Percentiles rank a stretch among this genome's conserved stretches.
phyloP scores from a whole-genome alignment of 2,888 invertebrate genomes.

The Hoplodrina blanda region DNA sequence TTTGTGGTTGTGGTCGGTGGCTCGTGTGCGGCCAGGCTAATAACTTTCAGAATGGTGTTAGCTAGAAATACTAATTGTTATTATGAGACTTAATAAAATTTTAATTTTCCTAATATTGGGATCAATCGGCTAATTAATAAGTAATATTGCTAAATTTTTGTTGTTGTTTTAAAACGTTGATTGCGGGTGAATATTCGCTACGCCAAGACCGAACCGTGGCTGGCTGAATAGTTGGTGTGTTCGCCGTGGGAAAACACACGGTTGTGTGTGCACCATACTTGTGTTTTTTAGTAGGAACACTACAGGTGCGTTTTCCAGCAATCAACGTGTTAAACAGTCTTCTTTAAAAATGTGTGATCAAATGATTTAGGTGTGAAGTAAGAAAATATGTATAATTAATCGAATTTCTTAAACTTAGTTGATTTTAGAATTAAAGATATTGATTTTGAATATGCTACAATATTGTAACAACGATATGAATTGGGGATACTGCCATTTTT shows the following conservation, averaged over 20 bases:
- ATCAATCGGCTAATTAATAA: conserved; percentile 32
- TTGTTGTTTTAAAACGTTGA: too few relatives aligned
- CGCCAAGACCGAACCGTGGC: too few relatives aligned
- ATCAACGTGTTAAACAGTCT: not conserved
- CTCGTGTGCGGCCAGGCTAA: too few relatives aligned
- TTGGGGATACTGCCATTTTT: conserved; percentile 31
- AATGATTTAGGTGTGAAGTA: conserved; percentile 15
- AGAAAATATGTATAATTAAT: conserved; percentile 8
- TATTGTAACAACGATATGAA: conserved; percentile 23
- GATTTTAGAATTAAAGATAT: conserved; percentile 8
- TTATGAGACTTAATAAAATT: conserved; percentile 41
- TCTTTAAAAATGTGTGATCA: conserved; percentile 25
- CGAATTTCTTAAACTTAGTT: conserved; percentile 13
- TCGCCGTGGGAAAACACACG: too few relatives aligned
- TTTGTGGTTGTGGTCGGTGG: too few relatives aligned
- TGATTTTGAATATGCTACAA: conserved; percentile 9
- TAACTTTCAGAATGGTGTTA: not conserved
- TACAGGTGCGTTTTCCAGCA: too few relatives aligned
- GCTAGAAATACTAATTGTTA: conserved; percentile 22
- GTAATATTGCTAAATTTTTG: conserved; percentile 15
- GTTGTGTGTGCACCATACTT: too few relatives aligned
- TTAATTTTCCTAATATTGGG: conserved; percentile 41
- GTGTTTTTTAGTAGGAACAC: too few relatives aligned
- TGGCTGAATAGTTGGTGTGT: too few relatives aligned
- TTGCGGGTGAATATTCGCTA: too few relatives aligned